A percentile compares a stretch with the other conserved stretches of the same genome.
Evolutionary conservation across 2,797 vertebrate genomes (phyloP).

Genomic region (Pseudomugil tenellus): DNA sequence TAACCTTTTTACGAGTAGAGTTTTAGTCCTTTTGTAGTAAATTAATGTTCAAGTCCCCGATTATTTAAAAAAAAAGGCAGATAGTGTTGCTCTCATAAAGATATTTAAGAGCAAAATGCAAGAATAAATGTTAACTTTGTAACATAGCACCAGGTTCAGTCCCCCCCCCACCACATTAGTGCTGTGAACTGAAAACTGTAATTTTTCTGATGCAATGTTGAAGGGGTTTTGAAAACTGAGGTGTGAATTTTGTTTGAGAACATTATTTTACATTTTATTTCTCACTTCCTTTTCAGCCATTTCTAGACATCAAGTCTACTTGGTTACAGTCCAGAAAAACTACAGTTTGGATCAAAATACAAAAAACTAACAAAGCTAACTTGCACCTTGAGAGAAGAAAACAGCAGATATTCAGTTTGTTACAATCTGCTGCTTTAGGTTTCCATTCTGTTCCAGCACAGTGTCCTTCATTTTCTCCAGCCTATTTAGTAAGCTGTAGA

Average conservation of each 20-base stretch:
- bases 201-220: no score
- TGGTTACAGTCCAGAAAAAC: background rate
- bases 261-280: background rate
- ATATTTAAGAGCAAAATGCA: slow-evolving; percentile 3
- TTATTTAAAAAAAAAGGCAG: background rate
- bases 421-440: background rate
- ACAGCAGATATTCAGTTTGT: no score
- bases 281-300: background rate
- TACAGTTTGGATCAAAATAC: background rate
- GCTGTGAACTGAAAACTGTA: background rate
- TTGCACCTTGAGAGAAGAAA: background rate
- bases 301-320: background rate
- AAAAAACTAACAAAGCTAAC: background rate
- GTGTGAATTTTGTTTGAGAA: background rate
- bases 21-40: slow-evolving; percentile 9
- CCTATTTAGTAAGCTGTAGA: background rate
- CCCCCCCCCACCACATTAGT: no score
- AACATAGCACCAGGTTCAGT: background rate
- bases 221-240: background rate
- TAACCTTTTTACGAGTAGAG: slow-evolving; percentile 7
- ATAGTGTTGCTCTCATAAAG: background rate
- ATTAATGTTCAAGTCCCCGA: slow-evolving; percentile 3
- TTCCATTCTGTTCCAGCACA: background rate
- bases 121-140: background rate
- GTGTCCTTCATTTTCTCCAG: background rate